Evolutionary conservation across 2,888 invertebrate species (phyloP).

Genomic region (Phragmatobia fuliginosa): DNA sequence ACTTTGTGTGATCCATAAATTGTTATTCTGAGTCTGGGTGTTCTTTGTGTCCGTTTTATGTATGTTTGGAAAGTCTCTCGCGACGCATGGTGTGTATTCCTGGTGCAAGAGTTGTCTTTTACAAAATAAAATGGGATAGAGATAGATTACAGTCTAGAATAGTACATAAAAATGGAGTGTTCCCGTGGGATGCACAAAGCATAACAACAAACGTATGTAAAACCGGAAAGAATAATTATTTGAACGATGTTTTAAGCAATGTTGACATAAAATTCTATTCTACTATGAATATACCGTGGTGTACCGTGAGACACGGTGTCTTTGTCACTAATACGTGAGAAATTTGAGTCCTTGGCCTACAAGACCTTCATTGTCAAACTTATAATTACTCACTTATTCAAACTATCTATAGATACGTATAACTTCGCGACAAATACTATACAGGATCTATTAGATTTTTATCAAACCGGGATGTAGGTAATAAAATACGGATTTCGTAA

Average conservation of each 20-base stretch:
- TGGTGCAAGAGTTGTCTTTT: no score
- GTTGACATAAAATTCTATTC: background rate
- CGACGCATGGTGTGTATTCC: no score
- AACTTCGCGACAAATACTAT: background rate
- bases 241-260: background rate
- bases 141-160: no score
- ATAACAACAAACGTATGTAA: no score
- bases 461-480: background rate
- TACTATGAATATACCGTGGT: conserved; percentile 10
- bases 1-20: no score
- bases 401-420: background rate
- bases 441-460: background rate
- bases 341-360: conserved; percentile 42
- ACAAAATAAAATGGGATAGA: no score
- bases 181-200: no score
- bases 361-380: conserved; percentile 23
- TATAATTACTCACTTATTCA: conserved; percentile 31
- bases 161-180: no score
- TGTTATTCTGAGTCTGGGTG: no score
- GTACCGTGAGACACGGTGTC: conserved; percentile 9
- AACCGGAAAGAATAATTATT: background rate
- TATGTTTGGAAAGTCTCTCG: no score
- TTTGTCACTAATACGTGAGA: conserved; percentile 16
- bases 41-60: no score
- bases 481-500: background rate